Evolutionary conservation across 2,797 vertebrate species (phyloP), one percentile per base, ranked within the genome.

Genomic region (Sebastes taczanowskii): DNA sequence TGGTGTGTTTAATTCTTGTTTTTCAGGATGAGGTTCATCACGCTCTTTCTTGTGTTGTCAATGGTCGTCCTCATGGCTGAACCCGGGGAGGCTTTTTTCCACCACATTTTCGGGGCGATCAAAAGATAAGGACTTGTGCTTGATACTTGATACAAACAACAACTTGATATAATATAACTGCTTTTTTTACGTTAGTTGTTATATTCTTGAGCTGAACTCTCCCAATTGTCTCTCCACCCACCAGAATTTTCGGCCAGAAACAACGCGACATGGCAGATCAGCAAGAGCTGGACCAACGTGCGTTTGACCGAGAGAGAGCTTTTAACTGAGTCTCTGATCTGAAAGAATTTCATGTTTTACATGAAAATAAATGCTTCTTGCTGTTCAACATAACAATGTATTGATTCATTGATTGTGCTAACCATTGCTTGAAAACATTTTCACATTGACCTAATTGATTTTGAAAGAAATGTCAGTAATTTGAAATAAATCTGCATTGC

Each of bases 41-140:
- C 4, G 1, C 3, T 78, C 8, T 75, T 82, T 61, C 49, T 78
- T 2, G 71, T 78, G 56, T 5, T 85, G 66, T 53, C 75, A 0
- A 23, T 85, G 58, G 83, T 85, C 10, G 38, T 82, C 67, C 71
- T 78, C 71, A 76, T 76, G 80, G 79, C 79, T 27, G 62, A 80
- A 46, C 84, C 78, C 2, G 76, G 78, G 9, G 86, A 88, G 0
- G 42, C 4, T 22, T 6, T 82, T 67, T 1, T 9, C 4, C 13
- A 22, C 22, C 30, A 23, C 3, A 23, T 23, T 32, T 8, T 32
- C 2, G 2, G 30, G 1, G 34, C 23, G 23, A 23, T 23, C 23
- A 23, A 2, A 4, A 34, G 29, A 38, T 70, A 63, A 70, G 58
- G 11, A 16, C 46, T 22, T 52, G 10, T 35, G 34, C 34, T 11